A percentile compares a stretch with the other conserved stretches of the same genome.
Conservation (phyloP, 2,113 vertebrate species). For the Microcebus griseorufus region DNA sequence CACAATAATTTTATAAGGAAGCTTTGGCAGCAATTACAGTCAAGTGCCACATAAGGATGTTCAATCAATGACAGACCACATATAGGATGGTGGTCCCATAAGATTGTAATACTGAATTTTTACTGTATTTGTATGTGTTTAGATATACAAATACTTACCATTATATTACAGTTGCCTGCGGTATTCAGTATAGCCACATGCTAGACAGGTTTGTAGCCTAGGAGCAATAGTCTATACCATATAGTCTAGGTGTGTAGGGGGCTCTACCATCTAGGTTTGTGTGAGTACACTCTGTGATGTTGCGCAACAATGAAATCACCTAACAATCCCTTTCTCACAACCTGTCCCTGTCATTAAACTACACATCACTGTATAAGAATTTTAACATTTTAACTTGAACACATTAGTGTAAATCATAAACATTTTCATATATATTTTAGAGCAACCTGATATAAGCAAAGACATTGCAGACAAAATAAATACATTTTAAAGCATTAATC, state of each 20-base stretch:
- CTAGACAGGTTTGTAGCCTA: background rate
- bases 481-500: background rate
- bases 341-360: background rate
- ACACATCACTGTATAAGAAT: background rate
- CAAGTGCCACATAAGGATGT: background rate
- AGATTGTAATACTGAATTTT: background rate
- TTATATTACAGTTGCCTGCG: background rate
- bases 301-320: background rate
- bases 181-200: background rate
- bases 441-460: background rate
- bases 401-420: background rate
- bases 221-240: background rate
- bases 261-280: background rate
- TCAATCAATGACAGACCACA: background rate
- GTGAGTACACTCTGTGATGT: background rate
- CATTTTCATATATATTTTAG: background rate
- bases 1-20: background rate
- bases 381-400: background rate
- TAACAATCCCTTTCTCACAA: background rate
- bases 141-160: background rate
- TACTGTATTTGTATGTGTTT: background rate
- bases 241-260: background rate
- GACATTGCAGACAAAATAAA: background rate
- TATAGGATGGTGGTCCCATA: background rate
- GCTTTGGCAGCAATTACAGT: background rate